Evolutionary conservation across 2,113 vertebrate species (phyloP).

Genomic region (Melanocharis versteri): DNA sequence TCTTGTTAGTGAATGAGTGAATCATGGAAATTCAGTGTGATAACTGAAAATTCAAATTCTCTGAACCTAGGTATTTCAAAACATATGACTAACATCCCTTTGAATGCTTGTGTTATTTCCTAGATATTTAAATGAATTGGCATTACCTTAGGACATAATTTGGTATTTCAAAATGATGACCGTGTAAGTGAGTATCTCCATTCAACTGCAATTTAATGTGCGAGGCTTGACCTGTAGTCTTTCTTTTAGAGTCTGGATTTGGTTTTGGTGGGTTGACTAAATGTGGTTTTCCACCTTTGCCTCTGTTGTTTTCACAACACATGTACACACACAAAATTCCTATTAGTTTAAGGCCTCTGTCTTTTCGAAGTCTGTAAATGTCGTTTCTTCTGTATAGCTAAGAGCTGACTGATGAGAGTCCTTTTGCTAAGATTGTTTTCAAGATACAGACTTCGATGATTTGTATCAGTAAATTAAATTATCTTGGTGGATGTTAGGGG

Average conservation of each 20-base stretch:
- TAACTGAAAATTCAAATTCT: background rate
- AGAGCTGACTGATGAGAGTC: background rate
- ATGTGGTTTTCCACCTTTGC: background rate
- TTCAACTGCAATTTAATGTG: background rate
- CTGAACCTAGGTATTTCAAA: background rate
- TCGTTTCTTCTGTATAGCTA: background rate
- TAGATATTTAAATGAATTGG: background rate
- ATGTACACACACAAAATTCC: background rate
- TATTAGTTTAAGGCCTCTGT: background rate
- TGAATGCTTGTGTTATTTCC: background rate
- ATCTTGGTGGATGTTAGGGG: background rate
- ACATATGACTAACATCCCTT: background rate
- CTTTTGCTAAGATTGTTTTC: background rate
- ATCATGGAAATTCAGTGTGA: background rate
- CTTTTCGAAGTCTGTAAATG: background rate
- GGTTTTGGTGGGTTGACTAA: background rate
- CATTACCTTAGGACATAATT: background rate
- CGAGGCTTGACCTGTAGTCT: background rate
- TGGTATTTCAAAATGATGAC: background rate
- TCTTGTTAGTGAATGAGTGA: background rate
- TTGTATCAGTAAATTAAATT: background rate
- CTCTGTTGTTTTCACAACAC: background rate
- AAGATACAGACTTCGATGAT: rapidly evolving
- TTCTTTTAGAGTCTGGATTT: background rate
- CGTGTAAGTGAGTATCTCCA: background rate